A percentile compares a stretch with the other conserved stretches of the same genome.
Conservation (phyloP, 2,113 vertebrate genomes). For the Dolichotis patagonum region DNA sequence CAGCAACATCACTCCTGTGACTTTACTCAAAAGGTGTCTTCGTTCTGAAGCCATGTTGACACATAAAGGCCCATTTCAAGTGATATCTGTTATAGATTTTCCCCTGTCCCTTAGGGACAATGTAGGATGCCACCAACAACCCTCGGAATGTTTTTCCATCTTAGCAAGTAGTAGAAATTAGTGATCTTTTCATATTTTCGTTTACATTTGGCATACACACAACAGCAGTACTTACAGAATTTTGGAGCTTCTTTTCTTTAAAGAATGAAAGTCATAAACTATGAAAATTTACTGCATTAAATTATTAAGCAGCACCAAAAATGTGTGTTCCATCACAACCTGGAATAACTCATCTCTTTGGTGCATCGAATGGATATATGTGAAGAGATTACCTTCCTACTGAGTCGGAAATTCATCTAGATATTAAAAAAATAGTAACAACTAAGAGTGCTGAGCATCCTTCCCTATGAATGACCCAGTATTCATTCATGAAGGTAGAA, state of each 20-base stretch:
- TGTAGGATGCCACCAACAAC: neutral
- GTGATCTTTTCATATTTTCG: constrained; percentile 27
- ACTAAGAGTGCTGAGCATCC: neutral
- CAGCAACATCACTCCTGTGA: neutral
- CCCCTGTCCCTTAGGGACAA: neutral
- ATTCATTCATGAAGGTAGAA: neutral
- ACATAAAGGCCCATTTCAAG: neutral
- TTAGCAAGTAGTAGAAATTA: neutral
- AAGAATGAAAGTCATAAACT: neutral
- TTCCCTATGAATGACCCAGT: neutral
- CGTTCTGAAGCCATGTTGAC: neutral
- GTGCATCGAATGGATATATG: neutral
- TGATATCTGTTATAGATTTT: neutral
- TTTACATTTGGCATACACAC: neutral
- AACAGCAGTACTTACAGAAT: neutral
- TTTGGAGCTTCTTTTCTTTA: neutral
- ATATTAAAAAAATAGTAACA: neutral
- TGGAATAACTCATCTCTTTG: neutral
- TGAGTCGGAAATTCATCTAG: neutral
- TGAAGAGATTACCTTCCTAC: neutral
- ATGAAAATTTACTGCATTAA: neutral
- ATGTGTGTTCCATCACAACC: neutral
- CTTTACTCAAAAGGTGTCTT: neutral
- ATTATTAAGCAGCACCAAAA: neutral
- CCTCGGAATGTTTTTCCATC: neutral